Evolutionary conservation across 2,113 vertebrate species (phyloP).

Genomic region (Platysteira castanea): DNA sequence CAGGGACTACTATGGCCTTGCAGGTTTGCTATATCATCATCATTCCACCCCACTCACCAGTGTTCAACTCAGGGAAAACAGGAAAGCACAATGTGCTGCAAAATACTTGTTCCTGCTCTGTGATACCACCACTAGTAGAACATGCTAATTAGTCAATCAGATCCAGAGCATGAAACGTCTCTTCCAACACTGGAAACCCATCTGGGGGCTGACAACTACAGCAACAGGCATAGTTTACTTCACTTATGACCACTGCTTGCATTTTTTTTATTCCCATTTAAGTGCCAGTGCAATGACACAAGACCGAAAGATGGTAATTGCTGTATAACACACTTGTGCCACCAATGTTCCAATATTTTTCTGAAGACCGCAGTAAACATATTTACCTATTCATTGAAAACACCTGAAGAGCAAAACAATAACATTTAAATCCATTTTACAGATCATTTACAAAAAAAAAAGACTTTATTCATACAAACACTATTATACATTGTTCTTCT

Average conservation of each 20-base stretch:
- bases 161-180: not conserved
- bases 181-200: not conserved
- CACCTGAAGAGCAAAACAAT: not conserved
- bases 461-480: not conserved
- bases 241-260: not conserved
- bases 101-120: not conserved
- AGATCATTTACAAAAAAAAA: not conserved
- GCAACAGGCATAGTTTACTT: not conserved
- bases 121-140: not conserved
- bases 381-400: not conserved
- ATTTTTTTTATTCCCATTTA: not conserved
- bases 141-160: not conserved
- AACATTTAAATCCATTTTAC: not conserved
- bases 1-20: not conserved
- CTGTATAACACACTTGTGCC: no score
- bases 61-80: accelerated
- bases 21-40: not conserved
- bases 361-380: not conserved
- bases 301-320: not conserved
- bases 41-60: not conserved
- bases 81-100: not conserved
- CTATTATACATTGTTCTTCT: not conserved
- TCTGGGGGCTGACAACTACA: not conserved
- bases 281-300: not conserved
- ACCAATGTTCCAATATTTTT: not conserved